These are phyloP conservation scores for Holocentrus rufus DNA, from an alignment of 2,797 vertebrate genomes.

Conservation along the genomic window DNA sequence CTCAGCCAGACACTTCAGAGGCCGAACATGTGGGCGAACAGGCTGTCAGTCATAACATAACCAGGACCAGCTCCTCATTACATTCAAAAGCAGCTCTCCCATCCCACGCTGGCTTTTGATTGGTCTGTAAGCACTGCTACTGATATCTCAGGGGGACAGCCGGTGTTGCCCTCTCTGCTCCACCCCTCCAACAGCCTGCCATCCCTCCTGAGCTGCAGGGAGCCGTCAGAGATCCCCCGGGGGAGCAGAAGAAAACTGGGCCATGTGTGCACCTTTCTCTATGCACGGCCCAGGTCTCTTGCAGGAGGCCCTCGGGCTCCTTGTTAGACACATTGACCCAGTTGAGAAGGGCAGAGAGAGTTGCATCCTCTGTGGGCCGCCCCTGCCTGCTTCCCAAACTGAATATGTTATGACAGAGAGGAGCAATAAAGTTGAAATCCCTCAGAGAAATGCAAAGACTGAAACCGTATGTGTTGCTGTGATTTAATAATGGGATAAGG, in stretches of 20 bases:
- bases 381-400: constrained; percentile 43
- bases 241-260: constrained; percentile 15
- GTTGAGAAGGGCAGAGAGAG: constrained; percentile 45
- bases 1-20: constrained; percentile 22
- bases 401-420: accelerated
- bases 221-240: constrained; percentile 33
- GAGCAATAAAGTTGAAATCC: constrained; percentile 77
- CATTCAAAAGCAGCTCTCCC: constrained; percentile 35
- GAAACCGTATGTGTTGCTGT: constrained; percentile 16
- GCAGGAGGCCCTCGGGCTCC: constrained; percentile 28
- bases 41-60: constrained; percentile 33
- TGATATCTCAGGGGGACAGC: constrained; percentile 7
- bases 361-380: constrained; percentile 40
- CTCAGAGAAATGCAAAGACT: constrained; percentile 61
- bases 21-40: background rate
- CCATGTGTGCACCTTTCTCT: constrained; percentile 33
- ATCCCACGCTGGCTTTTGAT: constrained; percentile 41
- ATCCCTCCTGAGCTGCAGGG: constrained; percentile 49
- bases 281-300: constrained; percentile 27
- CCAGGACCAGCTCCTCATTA: constrained; percentile 50
- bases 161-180: constrained; percentile 28
- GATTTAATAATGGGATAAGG: background rate
- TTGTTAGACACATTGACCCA: constrained; percentile 48
- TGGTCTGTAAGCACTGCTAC: constrained; percentile 43
- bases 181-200: constrained; percentile 38